These are phyloP conservation scores for Drosophila ogumai DNA, from an alignment of 1,140 invertebrate species.

Conservation along the genomic window DNA sequence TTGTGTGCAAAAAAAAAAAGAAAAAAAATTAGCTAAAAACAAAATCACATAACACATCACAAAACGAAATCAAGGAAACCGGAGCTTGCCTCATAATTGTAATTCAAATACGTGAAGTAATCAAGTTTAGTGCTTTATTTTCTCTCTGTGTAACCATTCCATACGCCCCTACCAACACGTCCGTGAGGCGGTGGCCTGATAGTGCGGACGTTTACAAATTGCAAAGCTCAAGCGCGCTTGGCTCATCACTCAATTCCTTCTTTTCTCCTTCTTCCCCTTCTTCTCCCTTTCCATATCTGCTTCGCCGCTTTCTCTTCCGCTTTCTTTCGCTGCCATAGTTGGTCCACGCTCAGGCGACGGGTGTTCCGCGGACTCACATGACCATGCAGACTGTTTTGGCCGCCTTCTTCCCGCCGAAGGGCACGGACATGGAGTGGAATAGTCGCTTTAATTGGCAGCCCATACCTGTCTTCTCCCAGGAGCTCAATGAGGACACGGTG, in stretches of 20 bases:
- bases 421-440: constrained; percentile 87
- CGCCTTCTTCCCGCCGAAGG: constrained; percentile 89
- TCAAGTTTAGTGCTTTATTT: background rate
- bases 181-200: constrained; percentile 58
- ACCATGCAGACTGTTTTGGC: constrained; percentile 90
- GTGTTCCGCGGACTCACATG: constrained; percentile 91
- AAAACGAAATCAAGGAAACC: too few species aligned
- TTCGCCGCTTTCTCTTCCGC: constrained; percentile 16
- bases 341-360: constrained; percentile 90
- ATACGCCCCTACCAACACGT: constrained; percentile 11
- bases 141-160: constrained; percentile 24
- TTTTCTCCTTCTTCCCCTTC: constrained; percentile 19
- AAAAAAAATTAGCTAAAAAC: too few species aligned
- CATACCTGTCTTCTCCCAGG: constrained; percentile 89
- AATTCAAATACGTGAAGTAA: background rate
- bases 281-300: constrained; percentile 10
- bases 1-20: too few species aligned
- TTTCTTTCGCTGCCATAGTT: constrained; percentile 37
- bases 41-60: too few species aligned
- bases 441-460: constrained; percentile 90
- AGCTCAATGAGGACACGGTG: constrained; percentile 88
- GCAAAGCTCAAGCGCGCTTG: constrained; percentile 74
- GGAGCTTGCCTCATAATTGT: too few species aligned
- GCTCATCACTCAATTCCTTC: constrained; percentile 79
- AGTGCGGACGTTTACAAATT: constrained; percentile 81